phyloP scores from a whole-genome alignment of 1,140 invertebrate genomes.

The Lithobius niger region DNA sequence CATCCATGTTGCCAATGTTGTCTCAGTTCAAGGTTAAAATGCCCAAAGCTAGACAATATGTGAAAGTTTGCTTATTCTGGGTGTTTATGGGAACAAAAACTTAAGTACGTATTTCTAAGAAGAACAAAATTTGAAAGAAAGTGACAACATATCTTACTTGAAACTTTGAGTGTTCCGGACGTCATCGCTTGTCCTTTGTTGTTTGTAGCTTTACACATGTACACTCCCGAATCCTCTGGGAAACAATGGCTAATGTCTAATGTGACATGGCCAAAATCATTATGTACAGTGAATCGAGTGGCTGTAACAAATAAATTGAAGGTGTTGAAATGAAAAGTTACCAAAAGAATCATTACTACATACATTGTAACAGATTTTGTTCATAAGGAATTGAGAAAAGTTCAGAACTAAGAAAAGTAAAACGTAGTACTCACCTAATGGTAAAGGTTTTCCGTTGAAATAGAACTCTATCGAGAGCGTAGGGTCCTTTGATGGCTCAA shows the following conservation, averaged over 20 bases:
- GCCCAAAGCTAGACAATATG: too few relatives aligned
- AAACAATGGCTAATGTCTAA: conserved; percentile 68
- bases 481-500: conserved; percentile 86
- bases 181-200: conserved; percentile 65
- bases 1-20: too few relatives aligned
- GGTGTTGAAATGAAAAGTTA: too few relatives aligned
- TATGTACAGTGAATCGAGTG: conserved; percentile 64
- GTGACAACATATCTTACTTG: conserved; percentile 15
- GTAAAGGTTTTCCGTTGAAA: conserved; percentile 19
- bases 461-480: conserved; percentile 58
- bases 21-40: too few relatives aligned
- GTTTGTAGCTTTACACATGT: conserved; percentile 84
- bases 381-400: background rate
- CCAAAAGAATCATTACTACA: too few relatives aligned
- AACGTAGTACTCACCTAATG: conserved; percentile 7
- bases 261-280: conserved; percentile 77
- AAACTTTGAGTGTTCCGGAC: conserved; percentile 55
- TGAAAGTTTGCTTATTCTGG: too few relatives aligned
- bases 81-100: too few relatives aligned
- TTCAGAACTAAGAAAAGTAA: background rate
- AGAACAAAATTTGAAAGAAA: too few relatives aligned
- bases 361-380: too few relatives aligned
- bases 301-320: conserved; percentile 44
- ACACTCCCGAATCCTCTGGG: conserved; percentile 76
- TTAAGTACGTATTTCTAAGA: too few relatives aligned